Percentiles rank a stretch among this genome's conserved stretches.
Evolutionary conservation across 1,140 invertebrate species (phyloP).

Genomic region (Ylistrum balloti): DNA sequence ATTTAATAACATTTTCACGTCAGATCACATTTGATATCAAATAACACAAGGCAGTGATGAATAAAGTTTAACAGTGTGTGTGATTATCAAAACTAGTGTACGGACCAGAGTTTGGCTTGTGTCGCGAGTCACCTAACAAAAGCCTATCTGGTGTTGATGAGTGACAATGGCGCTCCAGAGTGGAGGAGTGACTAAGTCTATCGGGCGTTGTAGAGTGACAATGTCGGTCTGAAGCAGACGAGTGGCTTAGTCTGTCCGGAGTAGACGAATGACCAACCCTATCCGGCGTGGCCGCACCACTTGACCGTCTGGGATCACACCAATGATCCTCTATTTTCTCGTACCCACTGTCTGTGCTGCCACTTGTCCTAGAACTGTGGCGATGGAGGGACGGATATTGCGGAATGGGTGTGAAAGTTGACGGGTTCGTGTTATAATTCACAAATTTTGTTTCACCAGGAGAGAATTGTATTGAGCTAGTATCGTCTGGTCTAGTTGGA

Average conservation of each 20-base stretch:
- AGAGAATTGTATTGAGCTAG: neutral
- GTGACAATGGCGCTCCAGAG: neutral
- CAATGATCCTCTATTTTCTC: conserved; percentile 21
- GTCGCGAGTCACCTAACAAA: neutral
- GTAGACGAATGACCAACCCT: neutral
- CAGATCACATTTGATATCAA: neutral
- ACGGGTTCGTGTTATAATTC: conserved; percentile 34
- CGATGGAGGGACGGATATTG: neutral
- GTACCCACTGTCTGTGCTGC: neutral
- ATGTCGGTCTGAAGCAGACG: neutral
- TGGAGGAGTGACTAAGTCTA: conserved; percentile 37
- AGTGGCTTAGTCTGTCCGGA: neutral
- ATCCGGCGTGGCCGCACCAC: neutral
- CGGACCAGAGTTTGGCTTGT: neutral
- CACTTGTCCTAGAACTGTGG: conserved; percentile 1
- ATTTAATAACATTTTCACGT: conserved; percentile 34
- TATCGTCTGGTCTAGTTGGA: neutral
- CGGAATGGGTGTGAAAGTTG: neutral
- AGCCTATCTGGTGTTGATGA: neutral
- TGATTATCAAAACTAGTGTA: conserved; percentile 40
- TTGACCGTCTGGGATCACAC: neutral
- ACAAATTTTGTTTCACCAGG: conserved; percentile 1
- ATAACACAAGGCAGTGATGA: conserved; percentile 21
- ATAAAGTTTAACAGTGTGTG: conserved; percentile 10
- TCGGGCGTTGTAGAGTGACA: neutral